Evolutionary conservation across 2,797 vertebrate species (phyloP).

Genomic region (Cetoscarus ocellatus): DNA sequence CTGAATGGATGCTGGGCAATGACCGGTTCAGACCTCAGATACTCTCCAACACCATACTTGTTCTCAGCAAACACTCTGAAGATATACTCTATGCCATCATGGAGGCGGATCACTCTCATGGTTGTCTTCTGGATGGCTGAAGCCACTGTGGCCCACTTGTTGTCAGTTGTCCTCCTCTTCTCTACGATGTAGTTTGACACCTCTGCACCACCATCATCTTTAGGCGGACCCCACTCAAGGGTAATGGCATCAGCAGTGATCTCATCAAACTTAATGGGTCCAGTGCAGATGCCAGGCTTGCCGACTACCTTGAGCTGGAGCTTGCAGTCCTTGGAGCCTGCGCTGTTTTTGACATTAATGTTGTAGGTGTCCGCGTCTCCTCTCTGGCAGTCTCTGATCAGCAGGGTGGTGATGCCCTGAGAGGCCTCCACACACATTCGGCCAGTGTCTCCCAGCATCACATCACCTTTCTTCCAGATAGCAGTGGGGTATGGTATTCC

Average conservation of each 20-base stretch:
- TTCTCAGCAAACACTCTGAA: slow-evolving; percentile 99
- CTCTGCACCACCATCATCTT: slow-evolving; percentile 96
- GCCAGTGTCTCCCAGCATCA: slow-evolving; percentile 88
- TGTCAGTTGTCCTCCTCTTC: slow-evolving; percentile 95
- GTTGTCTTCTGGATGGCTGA: slow-evolving; percentile 97
- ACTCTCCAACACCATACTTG: slow-evolving; percentile 97
- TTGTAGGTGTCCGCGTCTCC: slow-evolving; percentile 93
- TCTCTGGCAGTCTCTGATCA: slow-evolving; percentile 95
- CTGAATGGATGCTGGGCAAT: slow-evolving; percentile 97
- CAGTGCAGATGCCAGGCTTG: slow-evolving; percentile 96
- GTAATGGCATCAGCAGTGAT: slow-evolving; percentile 96
- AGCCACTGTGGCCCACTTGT: slow-evolving; percentile 96
- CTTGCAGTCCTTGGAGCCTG: slow-evolving; percentile 92
- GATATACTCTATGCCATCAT: slow-evolving; percentile 95
- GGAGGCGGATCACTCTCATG: slow-evolving; percentile 95
- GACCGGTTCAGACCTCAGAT: slow-evolving; percentile 93
- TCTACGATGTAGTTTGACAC: slow-evolving; percentile 98
- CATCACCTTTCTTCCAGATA: slow-evolving; percentile 94
- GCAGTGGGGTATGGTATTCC: slow-evolving; percentile 90
- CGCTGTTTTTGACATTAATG: slow-evolving; percentile 90
- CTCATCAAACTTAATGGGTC: slow-evolving; percentile 96
- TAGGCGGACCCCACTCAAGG: slow-evolving; percentile 96
- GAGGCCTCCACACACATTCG: slow-evolving; percentile 92
- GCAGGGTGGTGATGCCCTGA: slow-evolving; percentile 90
- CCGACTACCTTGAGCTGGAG: slow-evolving; percentile 95